Percentiles rank a stretch among this genome's conserved stretches.
phyloP scores from a whole-genome alignment of 2,113 vertebrate species.

The Caranx melampygus region DNA sequence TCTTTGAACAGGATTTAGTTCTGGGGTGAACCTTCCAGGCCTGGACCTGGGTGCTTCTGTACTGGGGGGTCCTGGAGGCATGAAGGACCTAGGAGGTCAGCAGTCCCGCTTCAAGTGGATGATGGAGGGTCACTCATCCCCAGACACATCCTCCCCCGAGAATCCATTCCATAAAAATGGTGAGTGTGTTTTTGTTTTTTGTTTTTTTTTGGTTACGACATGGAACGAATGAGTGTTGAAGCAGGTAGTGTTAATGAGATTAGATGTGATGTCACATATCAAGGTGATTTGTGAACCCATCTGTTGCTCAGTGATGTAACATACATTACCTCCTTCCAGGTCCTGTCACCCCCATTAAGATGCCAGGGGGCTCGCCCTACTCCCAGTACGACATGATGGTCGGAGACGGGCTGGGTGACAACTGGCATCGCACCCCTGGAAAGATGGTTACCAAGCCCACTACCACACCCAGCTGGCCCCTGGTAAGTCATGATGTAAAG shows the following conservation, averaged over 20 bases:
- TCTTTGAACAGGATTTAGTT: slow-evolving; percentile 87
- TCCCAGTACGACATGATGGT: slow-evolving; percentile 95
- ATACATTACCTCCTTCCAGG: slow-evolving; percentile 73
- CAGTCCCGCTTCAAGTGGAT: slow-evolving; percentile 98
- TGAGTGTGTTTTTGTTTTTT: slow-evolving; percentile 68
- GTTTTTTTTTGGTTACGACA: not conserved
- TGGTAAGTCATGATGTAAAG: slow-evolving; percentile 80
- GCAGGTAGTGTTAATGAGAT: slow-evolving; percentile 7
- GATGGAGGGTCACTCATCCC: slow-evolving; percentile 95
- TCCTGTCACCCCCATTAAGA: slow-evolving; percentile 93
- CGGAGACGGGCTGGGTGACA: slow-evolving; percentile 90
- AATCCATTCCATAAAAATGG: slow-evolving; percentile 96
- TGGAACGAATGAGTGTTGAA: not conserved
- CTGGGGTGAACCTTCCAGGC: slow-evolving; percentile 84
- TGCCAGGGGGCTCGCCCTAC: slow-evolving; percentile 93
- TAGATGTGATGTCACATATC: slow-evolving; percentile 28
- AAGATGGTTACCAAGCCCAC: slow-evolving; percentile 92
- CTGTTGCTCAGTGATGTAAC: slow-evolving; percentile 40
- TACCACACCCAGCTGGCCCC: slow-evolving; percentile 98
- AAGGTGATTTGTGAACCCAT: slow-evolving; percentile 28
- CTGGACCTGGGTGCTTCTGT: slow-evolving; percentile 91
- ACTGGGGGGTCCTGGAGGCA: slow-evolving; percentile 82
- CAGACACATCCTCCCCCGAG: slow-evolving; percentile 92
- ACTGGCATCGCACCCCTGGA: slow-evolving; percentile 98
- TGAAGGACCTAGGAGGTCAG: slow-evolving; percentile 90